Percentiles rank a stretch among this genome's conserved stretches.
Conservation (phyloP, 2,113 vertebrate species). For the Castor canadensis region DNA sequence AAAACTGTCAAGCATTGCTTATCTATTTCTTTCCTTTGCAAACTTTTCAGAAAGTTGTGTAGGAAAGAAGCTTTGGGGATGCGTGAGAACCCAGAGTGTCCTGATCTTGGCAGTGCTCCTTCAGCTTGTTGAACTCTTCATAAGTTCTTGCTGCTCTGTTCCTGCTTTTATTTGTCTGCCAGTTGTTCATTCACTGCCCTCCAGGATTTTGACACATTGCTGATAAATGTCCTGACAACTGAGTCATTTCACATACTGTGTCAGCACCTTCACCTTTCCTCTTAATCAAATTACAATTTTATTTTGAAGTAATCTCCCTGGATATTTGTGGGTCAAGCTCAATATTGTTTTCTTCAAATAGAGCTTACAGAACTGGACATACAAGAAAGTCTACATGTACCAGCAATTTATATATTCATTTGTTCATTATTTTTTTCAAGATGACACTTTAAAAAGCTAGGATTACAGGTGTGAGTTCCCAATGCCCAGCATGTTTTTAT, state of each 20-base stretch:
- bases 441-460: neutral
- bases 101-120: neutral
- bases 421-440: neutral
- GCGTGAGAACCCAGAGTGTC: neutral
- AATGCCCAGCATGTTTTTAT: conserved; percentile 4
- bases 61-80: neutral
- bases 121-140: neutral
- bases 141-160: neutral
- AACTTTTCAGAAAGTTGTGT: neutral
- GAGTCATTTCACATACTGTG: neutral
- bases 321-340: conserved; percentile 4
- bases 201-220: neutral
- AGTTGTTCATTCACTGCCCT: neutral
- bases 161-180: neutral
- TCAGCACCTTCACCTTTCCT: conserved; percentile 1
- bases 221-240: neutral
- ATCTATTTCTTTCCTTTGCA: neutral
- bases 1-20: conserved; percentile 26
- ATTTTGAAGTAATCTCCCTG: conserved; percentile 36
- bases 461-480: neutral
- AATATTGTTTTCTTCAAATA: conserved; percentile 31
- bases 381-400: neutral
- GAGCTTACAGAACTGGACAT: neutral
- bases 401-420: neutral
- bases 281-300: conserved; percentile 21